Percentiles rank a stretch among this genome's conserved stretches.
These are phyloP conservation scores for Rattus norvegicus DNA, from an alignment of 2,113 vertebrate genomes.

Conservation along the genomic window GRCr8 NC_086026.1:113750501-113751000, in stretches of 20 bases:
- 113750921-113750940: background rate
- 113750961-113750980: background rate
- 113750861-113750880: background rate
- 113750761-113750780: background rate
- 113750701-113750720: background rate
- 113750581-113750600: background rate
- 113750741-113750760: background rate
- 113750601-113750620: background rate
- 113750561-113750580: no score
- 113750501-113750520: no score
- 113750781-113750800: background rate
- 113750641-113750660: background rate
- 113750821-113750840: background rate
- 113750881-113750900: background rate
- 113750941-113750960: background rate
- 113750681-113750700: background rate
- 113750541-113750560: no score
- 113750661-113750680: background rate
- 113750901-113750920: background rate
- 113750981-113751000: slow-evolving; percentile 47
- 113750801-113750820: background rate
- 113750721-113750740: background rate
- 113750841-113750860: background rate
- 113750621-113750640: background rate
- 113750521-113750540: no score